phyloP scores from a whole-genome alignment of 2,888 invertebrate species.

The Stegophylla sp. region DNA sequence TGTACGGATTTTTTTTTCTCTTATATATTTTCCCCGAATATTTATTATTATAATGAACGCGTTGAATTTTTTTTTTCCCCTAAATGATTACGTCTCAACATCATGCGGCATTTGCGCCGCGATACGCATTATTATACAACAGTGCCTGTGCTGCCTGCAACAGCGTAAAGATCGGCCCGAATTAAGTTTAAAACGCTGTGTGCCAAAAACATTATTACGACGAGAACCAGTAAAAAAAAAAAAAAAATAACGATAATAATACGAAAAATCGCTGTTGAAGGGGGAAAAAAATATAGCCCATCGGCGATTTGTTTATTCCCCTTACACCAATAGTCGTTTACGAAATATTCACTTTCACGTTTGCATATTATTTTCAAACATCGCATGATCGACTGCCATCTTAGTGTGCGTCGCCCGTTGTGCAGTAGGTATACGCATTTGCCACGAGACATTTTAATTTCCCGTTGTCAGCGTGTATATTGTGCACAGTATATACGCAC shows the following conservation, averaged over 20 bases:
- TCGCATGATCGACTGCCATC: conserved; percentile 25
- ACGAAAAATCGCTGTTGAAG: too few species aligned
- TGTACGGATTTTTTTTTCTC: not conserved
- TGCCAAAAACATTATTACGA: too few species aligned
- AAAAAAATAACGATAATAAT: too few species aligned
- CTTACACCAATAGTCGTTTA: not conserved
- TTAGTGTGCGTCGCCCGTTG: not conserved
- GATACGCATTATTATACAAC: not conserved
- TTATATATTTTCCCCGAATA: not conserved
- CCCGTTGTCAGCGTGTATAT: conserved; percentile 11
- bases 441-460: conserved; percentile 37
- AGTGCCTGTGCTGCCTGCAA: not conserved
- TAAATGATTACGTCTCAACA: conserved; percentile 10
- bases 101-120: not conserved
- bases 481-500: too few species aligned
- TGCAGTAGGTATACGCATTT: conserved; percentile 6
- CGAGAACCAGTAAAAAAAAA: too few species aligned
- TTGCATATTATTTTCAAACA: conserved; percentile 27
- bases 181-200: too few species aligned
- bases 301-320: not conserved
- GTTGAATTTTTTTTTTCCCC: not conserved
- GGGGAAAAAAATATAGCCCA: not conserved
- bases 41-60: not conserved
- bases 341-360: not conserved
- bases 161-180: too few species aligned